These are phyloP conservation scores for Ataeniobius toweri DNA, from an alignment of 2,797 vertebrate species.

Conservation along the genomic window DNA sequence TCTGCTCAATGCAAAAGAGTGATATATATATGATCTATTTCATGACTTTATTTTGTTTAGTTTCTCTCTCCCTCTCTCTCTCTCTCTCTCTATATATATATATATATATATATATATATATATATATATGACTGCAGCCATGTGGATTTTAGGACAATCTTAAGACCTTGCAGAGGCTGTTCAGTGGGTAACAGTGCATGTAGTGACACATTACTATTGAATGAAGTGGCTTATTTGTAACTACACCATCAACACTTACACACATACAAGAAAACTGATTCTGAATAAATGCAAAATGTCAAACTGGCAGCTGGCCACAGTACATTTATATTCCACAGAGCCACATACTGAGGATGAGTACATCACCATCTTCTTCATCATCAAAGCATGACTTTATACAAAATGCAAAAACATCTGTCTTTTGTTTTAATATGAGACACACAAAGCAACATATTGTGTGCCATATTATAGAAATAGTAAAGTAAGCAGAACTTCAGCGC, in stretches of 20 bases:
- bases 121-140: not conserved
- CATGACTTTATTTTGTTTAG: conserved; percentile 4
- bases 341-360: not conserved
- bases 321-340: not conserved
- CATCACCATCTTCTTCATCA: not conserved
- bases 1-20: conserved; percentile 12
- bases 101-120: too few species aligned
- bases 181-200: not conserved
- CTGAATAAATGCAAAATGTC: not conserved
- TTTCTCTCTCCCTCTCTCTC: not conserved
- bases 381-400: not conserved
- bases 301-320: not conserved
- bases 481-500: conserved; percentile 8
- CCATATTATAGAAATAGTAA: conserved; percentile 17
- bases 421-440: not conserved
- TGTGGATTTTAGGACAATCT: not conserved
- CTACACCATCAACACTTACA: not conserved
- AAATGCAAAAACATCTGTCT: not conserved
- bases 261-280: not conserved
- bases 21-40: too few species aligned
- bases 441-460: conserved; percentile 1
- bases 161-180: not conserved
- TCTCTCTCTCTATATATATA: too few species aligned
- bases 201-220: not conserved
- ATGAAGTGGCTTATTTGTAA: not conserved